phyloP scores from a whole-genome alignment of 2,113 vertebrate genomes.

The Chaetops frenatus region DNA sequence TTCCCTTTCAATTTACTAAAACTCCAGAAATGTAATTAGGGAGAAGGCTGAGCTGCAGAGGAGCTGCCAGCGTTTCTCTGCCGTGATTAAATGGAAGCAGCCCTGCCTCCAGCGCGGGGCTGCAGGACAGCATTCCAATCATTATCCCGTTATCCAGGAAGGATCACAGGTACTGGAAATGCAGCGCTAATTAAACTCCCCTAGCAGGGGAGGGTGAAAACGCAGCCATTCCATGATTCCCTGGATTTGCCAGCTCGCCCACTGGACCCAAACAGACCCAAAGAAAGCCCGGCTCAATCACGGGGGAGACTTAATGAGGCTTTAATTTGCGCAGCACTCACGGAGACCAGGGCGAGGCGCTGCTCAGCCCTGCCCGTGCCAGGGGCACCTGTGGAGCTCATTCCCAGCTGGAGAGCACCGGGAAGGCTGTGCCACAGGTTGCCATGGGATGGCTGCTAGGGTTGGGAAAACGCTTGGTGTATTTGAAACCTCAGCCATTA shows the following conservation, averaged over 20 bases:
- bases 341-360: background rate
- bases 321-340: conserved; percentile 54
- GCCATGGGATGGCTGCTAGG: background rate
- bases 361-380: conserved; percentile 3
- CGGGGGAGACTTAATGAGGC: conserved; percentile 62
- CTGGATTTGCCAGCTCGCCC: conserved; percentile 42
- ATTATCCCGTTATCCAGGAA: conserved; percentile 75
- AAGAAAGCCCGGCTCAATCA: conserved; percentile 28
- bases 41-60: conserved; percentile 68
- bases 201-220: conserved; percentile 23
- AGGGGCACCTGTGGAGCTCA: background rate
- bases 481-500: too few relatives aligned
- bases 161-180: conserved; percentile 70
- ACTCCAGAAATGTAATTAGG: conserved; percentile 79
- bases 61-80: conserved; percentile 75
- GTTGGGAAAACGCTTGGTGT: too few relatives aligned
- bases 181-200: conserved; percentile 78
- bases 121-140: conserved; percentile 70
- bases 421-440: background rate
- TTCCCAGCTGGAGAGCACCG: background rate
- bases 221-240: conserved; percentile 68
- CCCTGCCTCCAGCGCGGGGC: conserved; percentile 64
- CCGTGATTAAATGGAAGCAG: conserved; percentile 75
- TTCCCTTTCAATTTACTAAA: conserved; percentile 79
- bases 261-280: conserved; percentile 41